Conservation (phyloP, 1,140 invertebrate genomes). For the Hormaphis cornu region DNA sequence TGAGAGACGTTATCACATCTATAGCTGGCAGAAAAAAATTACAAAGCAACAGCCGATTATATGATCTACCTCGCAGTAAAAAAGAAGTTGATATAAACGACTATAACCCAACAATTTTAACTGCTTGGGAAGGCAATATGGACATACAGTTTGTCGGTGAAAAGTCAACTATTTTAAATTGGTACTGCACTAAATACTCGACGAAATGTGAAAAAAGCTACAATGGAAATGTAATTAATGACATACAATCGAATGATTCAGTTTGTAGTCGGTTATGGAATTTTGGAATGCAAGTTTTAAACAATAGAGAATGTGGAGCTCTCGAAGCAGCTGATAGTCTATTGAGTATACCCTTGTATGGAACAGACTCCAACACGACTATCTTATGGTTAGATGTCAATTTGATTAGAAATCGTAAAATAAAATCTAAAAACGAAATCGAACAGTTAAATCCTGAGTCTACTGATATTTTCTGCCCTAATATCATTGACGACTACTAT, state of each 20-base stretch:
- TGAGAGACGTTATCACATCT: too few relatives aligned
- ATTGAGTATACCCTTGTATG: constrained; percentile 34
- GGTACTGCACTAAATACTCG: constrained; percentile 37
- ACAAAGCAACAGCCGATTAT: too few relatives aligned
- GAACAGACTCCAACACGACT: constrained; percentile 37
- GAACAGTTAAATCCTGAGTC: constrained; percentile 35
- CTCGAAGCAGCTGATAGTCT: constrained; percentile 36
- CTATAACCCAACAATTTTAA: too few relatives aligned
- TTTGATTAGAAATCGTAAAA: constrained; percentile 33
- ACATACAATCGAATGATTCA: constrained; percentile 30
- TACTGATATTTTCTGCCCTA: constrained; percentile 38
- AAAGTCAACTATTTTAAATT: neutral
- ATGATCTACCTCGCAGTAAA: too few relatives aligned
- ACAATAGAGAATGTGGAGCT: constrained; percentile 36
- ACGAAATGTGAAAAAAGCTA: constrained; percentile 37
- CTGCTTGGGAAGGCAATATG: too few relatives aligned
- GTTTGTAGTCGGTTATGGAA: constrained; percentile 32
- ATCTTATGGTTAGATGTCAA: constrained; percentile 38
- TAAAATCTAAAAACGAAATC: constrained; percentile 36
- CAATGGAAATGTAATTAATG: too few relatives aligned
- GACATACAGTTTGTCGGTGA: neutral
- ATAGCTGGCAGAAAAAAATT: too few relatives aligned
- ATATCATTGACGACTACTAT: constrained; percentile 38
- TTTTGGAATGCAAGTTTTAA: constrained; percentile 33
- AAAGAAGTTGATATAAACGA: too few relatives aligned